Evolutionary conservation across 2,888 invertebrate species (phyloP), one percentile per base, ranked within the genome.

Genomic region (Matsumyia berberina): DNA sequence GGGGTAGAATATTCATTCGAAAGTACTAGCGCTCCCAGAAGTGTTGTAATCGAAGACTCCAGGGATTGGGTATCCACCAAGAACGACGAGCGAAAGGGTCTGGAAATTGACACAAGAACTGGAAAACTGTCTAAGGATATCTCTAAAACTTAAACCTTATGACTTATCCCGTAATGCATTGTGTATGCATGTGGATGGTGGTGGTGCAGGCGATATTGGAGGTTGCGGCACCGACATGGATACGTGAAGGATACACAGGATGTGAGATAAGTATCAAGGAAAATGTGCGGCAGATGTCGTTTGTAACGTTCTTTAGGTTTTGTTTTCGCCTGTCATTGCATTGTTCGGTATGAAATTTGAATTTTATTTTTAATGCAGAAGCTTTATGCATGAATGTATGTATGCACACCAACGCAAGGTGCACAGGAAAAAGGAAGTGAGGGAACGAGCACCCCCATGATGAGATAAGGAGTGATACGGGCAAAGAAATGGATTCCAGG

Each of bases 61-160:
- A 1, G 39, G 39, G 51, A 35, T 37, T 55, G 3, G 39, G 39
- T 42, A 35, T 15, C 19, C 31, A 11, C 19, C 31, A 11, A 17
- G 11, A 70, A 11, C 17, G 17, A 42, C 2, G 24, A 4, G 24
- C 2, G 24, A 24, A 4, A 24, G 24, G n/a, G n/a, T n/a, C 29
- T 31, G 29, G 24, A 46, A 57, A 49, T 29, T n/a, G 17, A 46
- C 62, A 57, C 33, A 31, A 24, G 46, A 64, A 39, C 8, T 17
- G 55, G 33, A 19, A 24, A 79, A 55, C 53, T 58, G 55, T 72
- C 72, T 72, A 11, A 58, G 64, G 64, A 72, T 79, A 72, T 79
- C 58, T 66, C n/a, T 66, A 44, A 66, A 58, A 58, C 24, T 57
- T 44, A 44, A 79, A 51, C 72, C 51, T 46, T 37, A 46, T 49